Conservation (phyloP, 2,113 vertebrate genomes). For the Heterochromis multidens region DNA sequence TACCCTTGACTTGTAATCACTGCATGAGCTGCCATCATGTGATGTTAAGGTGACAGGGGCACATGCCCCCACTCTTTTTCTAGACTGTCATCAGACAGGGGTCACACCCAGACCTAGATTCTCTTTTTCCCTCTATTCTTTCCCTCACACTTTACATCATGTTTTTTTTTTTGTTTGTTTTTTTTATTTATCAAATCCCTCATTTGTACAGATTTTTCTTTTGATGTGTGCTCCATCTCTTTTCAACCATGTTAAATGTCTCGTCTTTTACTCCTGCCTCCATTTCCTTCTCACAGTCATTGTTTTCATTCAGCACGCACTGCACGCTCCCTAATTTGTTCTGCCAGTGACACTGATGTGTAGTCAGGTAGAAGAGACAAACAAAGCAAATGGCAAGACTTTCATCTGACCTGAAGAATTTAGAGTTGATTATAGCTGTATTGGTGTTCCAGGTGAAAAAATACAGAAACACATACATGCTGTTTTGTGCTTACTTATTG, state of each 20-base stretch:
- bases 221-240: background rate
- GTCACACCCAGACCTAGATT: background rate
- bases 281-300: background rate
- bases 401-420: conserved; percentile 30
- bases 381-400: conserved; percentile 34
- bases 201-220: background rate
- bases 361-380: conserved; percentile 36
- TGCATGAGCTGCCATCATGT: conserved; percentile 12
- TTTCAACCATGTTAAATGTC: conserved; percentile 1
- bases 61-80: conserved; percentile 5
- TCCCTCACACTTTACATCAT: background rate
- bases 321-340: conserved; percentile 39
- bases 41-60: conserved; percentile 36
- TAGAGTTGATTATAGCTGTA: conserved; percentile 14
- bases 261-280: background rate
- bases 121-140: background rate
- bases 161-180: background rate
- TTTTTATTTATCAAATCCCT: background rate
- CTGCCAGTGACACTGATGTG: conserved; percentile 26
- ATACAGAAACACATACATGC: background rate
- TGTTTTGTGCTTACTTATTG: background rate
- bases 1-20: conserved; percentile 12
- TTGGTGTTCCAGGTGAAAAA: background rate
- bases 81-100: conserved; percentile 36
- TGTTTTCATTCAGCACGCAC: conserved; percentile 23